Percentiles rank a stretch among this genome's conserved stretches.
Conservation (phyloP, 1,140 invertebrate species). For the Diorhabda carinulata region DNA sequence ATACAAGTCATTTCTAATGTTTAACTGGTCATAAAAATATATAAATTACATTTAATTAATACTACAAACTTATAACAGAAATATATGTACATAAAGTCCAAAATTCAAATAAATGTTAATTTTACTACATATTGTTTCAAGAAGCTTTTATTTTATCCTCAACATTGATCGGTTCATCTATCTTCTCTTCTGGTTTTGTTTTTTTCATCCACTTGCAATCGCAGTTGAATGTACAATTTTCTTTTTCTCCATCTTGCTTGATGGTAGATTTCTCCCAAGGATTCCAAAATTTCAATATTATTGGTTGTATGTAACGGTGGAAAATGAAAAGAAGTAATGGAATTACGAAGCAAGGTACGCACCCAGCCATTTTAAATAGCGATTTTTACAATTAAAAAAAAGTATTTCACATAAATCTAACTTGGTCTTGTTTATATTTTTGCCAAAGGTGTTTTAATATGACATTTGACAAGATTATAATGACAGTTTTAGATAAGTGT, state of each 20-base stretch:
- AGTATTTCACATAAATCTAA: too few relatives aligned
- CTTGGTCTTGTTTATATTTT: too few relatives aligned
- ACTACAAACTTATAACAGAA: too few relatives aligned
- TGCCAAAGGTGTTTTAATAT: too few relatives aligned
- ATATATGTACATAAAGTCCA: too few relatives aligned
- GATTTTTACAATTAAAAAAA: too few relatives aligned
- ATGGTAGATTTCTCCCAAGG: constrained; percentile 55
- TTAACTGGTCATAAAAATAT: too few relatives aligned
- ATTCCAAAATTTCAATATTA: constrained; percentile 70
- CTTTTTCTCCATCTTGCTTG: constrained; percentile 24
- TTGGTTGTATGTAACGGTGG: constrained; percentile 72
- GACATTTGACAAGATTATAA: too few relatives aligned
- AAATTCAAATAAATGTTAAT: too few relatives aligned
- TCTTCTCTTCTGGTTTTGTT: constrained; percentile 15
- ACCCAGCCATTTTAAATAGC: constrained; percentile 58
- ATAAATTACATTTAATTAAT: too few relatives aligned
- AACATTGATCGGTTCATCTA: not conserved
- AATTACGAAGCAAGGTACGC: constrained; percentile 73
- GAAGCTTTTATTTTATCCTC: constrained; percentile 14
- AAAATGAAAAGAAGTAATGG: constrained; percentile 70
- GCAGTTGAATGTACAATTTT: constrained; percentile 27
- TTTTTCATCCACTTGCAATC: constrained; percentile 32
- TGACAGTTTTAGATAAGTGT: too few relatives aligned
- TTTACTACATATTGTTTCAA: not conserved
- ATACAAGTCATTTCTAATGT: too few relatives aligned